phyloP scores from a whole-genome alignment of 2,113 vertebrate species.

The Rhynchomys soricoides region DNA sequence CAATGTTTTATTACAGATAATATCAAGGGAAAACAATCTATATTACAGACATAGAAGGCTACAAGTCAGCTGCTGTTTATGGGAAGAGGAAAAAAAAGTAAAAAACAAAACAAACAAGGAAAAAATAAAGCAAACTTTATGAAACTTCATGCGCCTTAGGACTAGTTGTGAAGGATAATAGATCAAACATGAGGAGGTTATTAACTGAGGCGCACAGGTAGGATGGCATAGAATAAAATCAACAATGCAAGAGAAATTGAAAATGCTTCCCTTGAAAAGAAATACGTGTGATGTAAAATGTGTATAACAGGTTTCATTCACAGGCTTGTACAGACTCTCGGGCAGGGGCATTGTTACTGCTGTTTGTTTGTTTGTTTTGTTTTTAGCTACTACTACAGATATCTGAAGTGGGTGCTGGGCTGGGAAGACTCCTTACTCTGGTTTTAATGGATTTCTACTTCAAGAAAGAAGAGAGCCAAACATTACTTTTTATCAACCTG shows the following conservation, averaged over 20 bases:
- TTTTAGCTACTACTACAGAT: slow-evolving; percentile 44
- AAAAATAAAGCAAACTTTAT: slow-evolving; percentile 48
- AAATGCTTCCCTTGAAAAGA: slow-evolving; percentile 56
- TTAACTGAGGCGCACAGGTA: slow-evolving; percentile 13
- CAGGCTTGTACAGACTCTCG: background rate
- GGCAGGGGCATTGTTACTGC: background rate
- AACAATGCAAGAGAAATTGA: background rate
- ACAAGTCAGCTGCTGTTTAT: background rate
- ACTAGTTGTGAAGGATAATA: slow-evolving; percentile 39
- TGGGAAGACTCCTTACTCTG: background rate
- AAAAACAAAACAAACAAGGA: background rate
- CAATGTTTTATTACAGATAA: background rate
- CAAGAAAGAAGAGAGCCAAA: background rate
- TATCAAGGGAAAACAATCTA: background rate
- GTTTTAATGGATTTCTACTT: slow-evolving; percentile 24
- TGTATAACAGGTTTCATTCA: slow-evolving; percentile 44
- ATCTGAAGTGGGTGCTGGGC: background rate
- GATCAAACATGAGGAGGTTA: slow-evolving; percentile 48
- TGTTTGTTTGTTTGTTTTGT: background rate
- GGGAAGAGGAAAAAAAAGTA: background rate
- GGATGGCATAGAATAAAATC: slow-evolving; percentile 28
- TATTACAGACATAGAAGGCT: background rate
- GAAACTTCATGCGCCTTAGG: background rate
- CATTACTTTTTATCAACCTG: background rate
- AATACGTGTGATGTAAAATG: slow-evolving; percentile 44